Base-by-base conservation (phyloP, 1,140 invertebrate species). In the Scaptomyza pallida region DNA sequence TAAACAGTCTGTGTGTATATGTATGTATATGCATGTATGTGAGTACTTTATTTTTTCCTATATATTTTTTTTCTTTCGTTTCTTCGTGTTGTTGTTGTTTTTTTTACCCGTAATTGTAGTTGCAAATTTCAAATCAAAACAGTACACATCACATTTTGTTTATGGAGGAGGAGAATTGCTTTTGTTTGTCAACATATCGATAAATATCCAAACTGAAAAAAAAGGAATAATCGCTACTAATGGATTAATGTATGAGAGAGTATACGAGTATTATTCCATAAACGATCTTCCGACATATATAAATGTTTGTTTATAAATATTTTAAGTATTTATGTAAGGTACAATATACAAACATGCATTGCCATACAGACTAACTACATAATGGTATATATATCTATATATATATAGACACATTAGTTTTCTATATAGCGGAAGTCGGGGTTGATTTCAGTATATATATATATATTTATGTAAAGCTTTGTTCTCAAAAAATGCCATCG, bases 61-160 rank as follows among this genome's bases (percentile, higher is more conserved):
- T 60, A 47, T 43, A 50, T 55, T 44, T 70, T 48, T 40, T 48
- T 33, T 75, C 56, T 52, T 73, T 59, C 21, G 63, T 59, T 57
- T 77, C 56, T 71, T 57, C 61, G 35, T 55, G 57, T 71, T 30
- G 26, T 30, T 26, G 23, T 6, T n/a, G n/a, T 26, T 26, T 26
- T 77, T 50, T 74, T 48, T 85, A 86, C 81, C 81, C 81, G 81
- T 86, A 86, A 75, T 86, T 86, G 64, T 75, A 78, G 82, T 86
- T 83, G 65, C 79, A 86, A 79, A 61, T 68, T 54, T 68, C 41
- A 67, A 72, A 72, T 64, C 33, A 67, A 40, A 60, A 2, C 21
- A 21, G 23, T 54, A 57, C 55, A 72, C 69, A 72, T 72, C 69
- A 72, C 69, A 72, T 54, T 55, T 54, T 41, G 41, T 64, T 69